Conservation (phyloP, 2,113 vertebrate genomes). For the Pitta sordida region DNA sequence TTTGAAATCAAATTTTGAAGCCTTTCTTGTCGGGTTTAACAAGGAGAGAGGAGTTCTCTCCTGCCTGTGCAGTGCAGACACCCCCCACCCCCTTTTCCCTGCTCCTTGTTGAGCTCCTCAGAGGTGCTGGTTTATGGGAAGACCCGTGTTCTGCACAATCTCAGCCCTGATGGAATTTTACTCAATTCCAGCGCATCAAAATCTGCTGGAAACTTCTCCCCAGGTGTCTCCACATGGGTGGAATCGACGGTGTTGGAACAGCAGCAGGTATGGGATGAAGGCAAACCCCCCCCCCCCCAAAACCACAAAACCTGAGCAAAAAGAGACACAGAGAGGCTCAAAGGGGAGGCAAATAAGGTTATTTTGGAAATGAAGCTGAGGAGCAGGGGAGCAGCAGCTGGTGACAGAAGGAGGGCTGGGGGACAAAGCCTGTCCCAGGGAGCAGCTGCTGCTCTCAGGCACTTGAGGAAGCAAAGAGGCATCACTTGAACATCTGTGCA, state of each 20-base stretch:
- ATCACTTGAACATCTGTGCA: neutral
- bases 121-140: neutral
- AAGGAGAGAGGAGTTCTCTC: neutral
- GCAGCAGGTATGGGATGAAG: neutral
- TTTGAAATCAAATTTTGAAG: neutral
- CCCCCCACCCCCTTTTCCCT: neutral
- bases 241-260: fast-evolving
- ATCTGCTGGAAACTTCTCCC: neutral
- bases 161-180: neutral
- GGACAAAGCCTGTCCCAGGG: neutral
- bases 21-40: neutral
- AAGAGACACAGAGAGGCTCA: too few species aligned
- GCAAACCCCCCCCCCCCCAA: too few species aligned
- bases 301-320: neutral
- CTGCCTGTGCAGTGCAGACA: fast-evolving
- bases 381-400: neutral
- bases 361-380: neutral
- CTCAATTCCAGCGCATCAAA: fast-evolving
- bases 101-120: fast-evolving
- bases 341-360: neutral
- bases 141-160: neutral
- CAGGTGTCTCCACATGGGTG: fast-evolving
- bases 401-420: neutral
- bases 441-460: neutral
- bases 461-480: neutral